A percentile compares a stretch with the other conserved stretches of the same genome.
Evolutionary conservation across 2,113 vertebrate species (phyloP).

Genomic region (Oxygymnocypris stewartii): DNA sequence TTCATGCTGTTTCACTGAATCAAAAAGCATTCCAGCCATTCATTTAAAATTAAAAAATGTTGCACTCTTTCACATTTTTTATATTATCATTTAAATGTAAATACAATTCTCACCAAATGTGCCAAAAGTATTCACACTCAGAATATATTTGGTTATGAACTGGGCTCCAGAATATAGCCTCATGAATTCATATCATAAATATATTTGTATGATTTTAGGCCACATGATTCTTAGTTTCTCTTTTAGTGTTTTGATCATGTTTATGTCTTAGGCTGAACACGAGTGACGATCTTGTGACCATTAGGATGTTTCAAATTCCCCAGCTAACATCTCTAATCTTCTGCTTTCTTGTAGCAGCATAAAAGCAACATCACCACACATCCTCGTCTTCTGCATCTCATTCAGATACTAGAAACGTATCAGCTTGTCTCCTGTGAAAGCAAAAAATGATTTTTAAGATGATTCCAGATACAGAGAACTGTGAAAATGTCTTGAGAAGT

Average conservation of each 20-base stretch:
- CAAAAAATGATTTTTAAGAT: background rate
- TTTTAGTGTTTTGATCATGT: slow-evolving; percentile 38
- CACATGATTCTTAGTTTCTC: slow-evolving; percentile 40
- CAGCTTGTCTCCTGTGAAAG: background rate
- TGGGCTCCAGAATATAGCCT: background rate
- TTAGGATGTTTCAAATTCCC: slow-evolving; percentile 36
- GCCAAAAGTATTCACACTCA: background rate
- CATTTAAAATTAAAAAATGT: background rate
- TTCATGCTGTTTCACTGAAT: background rate
- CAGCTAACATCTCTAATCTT: slow-evolving; percentile 32
- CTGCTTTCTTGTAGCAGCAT: slow-evolving; percentile 38
- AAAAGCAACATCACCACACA: slow-evolving; percentile 24
- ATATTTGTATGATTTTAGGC: background rate
- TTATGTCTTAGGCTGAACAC: slow-evolving; percentile 27
- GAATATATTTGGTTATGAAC: background rate
- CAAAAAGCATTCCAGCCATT: background rate
- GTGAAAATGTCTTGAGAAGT: background rate
- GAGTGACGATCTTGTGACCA: slow-evolving; percentile 51
- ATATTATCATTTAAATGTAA: background rate
- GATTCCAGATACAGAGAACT: background rate
- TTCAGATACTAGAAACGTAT: background rate
- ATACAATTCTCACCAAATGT: background rate
- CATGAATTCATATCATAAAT: background rate
- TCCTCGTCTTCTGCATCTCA: background rate
- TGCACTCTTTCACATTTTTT: too few relatives aligned